These are phyloP conservation scores for Proteles cristata DNA, from an alignment of 2,113 vertebrate species.

Conservation along the genomic window DNA sequence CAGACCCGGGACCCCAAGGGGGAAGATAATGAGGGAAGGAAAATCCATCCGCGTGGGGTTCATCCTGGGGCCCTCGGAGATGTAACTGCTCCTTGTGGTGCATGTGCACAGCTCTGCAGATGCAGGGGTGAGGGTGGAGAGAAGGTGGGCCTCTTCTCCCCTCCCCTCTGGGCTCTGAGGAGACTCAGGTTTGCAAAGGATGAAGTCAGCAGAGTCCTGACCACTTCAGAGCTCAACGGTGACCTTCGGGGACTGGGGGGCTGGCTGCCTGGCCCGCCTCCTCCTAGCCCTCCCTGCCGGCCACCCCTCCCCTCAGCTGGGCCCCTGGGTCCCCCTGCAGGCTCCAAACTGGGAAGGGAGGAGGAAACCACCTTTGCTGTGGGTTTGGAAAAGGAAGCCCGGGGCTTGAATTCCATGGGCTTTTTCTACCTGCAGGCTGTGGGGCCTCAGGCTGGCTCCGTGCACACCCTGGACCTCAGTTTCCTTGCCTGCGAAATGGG, in stretches of 20 bases:
- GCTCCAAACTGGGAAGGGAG: background rate
- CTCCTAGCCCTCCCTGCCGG: background rate
- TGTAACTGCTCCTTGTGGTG: background rate
- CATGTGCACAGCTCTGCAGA: background rate
- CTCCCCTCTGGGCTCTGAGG: accelerated
- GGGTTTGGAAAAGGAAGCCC: background rate
- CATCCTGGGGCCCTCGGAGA: background rate
- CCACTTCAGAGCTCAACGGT: background rate
- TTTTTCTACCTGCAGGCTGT: background rate
- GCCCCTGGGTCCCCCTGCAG: accelerated
- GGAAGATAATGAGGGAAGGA: conserved; percentile 32
- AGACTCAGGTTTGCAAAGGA: background rate
- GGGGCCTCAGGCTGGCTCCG: accelerated
- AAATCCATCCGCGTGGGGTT: background rate
- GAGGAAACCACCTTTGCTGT: background rate
- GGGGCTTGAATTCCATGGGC: background rate
- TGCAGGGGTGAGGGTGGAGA: no score
- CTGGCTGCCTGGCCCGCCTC: background rate
- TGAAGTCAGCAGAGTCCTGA: background rate
- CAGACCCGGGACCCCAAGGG: background rate
- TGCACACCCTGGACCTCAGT: background rate
- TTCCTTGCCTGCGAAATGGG: background rate
- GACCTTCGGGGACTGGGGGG: background rate
- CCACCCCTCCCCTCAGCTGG: background rate
- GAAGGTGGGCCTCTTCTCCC: background rate